Evolutionary conservation across 2,888 invertebrate genomes (phyloP).

Genomic region (Scaptodrosophila latifasciaeformis): DNA sequence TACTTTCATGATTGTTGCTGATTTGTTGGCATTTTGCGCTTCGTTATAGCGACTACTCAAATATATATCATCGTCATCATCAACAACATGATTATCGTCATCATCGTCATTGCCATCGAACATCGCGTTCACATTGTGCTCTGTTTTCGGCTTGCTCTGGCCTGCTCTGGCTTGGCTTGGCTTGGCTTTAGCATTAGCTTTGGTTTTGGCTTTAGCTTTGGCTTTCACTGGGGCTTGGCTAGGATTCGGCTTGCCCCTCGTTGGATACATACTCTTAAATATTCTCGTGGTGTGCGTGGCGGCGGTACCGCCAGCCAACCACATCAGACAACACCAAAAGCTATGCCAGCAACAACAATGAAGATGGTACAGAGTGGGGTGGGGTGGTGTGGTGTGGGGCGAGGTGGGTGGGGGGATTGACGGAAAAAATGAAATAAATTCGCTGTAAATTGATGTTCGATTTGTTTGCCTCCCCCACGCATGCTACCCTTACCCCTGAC

Average conservation of each 20-base stretch:
- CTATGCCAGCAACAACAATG: no score
- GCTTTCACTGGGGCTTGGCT: neutral
- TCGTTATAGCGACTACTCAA: conserved; percentile 12
- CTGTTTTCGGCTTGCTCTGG: neutral
- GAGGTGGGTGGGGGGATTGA: neutral
- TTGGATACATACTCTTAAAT: no score
- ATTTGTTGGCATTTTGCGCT: conserved; percentile 24
- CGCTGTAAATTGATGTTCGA: conserved; percentile 18
- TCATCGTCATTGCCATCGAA: neutral
- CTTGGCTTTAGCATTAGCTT: neutral
- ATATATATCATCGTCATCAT: conserved; percentile 5
- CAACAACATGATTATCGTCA: neutral
- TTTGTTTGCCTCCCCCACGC: conserved; percentile 1
- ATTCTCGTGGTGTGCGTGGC: no score
- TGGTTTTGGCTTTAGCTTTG: neutral
- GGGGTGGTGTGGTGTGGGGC: no score
- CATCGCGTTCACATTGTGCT: neutral
- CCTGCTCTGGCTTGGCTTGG: neutral
- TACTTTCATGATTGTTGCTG: conserved; percentile 13
- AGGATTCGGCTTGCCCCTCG: no score
- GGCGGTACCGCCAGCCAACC: no score
- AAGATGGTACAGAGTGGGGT: no score
- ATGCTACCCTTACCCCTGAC: neutral
- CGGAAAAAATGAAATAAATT: conserved; percentile 15
- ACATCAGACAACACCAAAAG: no score